Percentiles rank a stretch among this genome's conserved stretches.
These are phyloP conservation scores for Chorisops tibialis DNA, from an alignment of 2,888 invertebrate genomes.

Conservation along the genomic window DNA sequence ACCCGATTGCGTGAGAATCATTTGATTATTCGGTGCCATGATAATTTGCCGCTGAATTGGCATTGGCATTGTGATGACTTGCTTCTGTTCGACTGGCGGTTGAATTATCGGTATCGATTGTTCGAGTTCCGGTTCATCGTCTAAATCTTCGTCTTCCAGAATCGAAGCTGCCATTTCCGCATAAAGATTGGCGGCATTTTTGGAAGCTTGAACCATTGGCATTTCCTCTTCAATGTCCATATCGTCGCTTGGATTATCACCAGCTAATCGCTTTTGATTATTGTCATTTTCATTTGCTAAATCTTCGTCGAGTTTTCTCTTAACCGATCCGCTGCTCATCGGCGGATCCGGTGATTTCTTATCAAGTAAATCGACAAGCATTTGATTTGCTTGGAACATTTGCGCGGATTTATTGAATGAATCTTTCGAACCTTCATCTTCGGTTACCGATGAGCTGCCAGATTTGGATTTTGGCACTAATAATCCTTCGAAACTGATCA, in stretches of 20 bases:
- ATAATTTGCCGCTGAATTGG: conserved; percentile 47
- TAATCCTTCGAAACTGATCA: conserved; percentile 63
- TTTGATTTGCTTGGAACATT: conserved; percentile 59
- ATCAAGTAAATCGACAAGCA: conserved; percentile 80
- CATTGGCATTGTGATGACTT: conserved; percentile 43
- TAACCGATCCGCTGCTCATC: conserved; percentile 43
- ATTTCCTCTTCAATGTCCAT: conserved; percentile 53
- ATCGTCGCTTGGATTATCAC: conserved; percentile 42
- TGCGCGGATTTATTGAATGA: conserved; percentile 44
- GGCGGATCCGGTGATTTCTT: conserved; percentile 62
- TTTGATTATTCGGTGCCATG: conserved; percentile 44
- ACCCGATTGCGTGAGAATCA: conserved; percentile 36
- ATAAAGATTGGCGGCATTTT: conserved; percentile 80
- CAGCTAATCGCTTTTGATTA: conserved; percentile 52
- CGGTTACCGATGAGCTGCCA: conserved; percentile 42
- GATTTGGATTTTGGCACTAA: conserved; percentile 56
- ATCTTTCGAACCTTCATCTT: conserved; percentile 59
- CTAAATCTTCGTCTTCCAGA: conserved; percentile 72
- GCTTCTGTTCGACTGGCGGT: conserved; percentile 44
- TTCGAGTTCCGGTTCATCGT: conserved; percentile 42
- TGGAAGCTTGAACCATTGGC: conserved; percentile 56
- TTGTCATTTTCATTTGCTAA: conserved; percentile 38
- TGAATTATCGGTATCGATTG: conserved; percentile 35
- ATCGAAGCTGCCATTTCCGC: conserved; percentile 82
- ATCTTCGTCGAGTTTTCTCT: conserved; percentile 41